Evolutionary conservation across 2,113 vertebrate genomes (phyloP).

Genomic region (Saguinus imperator): DNA sequence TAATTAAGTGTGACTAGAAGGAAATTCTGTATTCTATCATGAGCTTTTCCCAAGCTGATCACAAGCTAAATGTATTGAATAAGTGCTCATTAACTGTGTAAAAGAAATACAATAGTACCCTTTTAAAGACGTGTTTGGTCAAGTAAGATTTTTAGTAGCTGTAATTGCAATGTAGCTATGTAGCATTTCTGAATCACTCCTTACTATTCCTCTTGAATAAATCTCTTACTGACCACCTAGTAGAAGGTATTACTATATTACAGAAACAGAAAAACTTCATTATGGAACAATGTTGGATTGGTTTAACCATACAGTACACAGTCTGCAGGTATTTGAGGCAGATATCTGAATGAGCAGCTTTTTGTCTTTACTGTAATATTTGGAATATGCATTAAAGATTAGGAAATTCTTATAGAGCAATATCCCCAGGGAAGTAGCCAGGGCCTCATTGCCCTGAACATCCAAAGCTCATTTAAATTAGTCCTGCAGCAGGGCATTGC

Average conservation of each 20-base stretch:
- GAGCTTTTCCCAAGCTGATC: constrained; percentile 76
- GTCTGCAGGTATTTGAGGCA: constrained; percentile 75
- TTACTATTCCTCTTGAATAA: constrained; percentile 80
- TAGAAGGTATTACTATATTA: constrained; percentile 76
- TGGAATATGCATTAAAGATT: background rate
- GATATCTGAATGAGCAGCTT: constrained; percentile 70
- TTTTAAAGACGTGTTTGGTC: constrained; percentile 82
- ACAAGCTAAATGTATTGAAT: constrained; percentile 68
- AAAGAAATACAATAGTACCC: constrained; percentile 80
- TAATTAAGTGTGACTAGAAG: constrained; percentile 47
- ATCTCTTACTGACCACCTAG: constrained; percentile 72
- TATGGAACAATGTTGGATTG: constrained; percentile 77
- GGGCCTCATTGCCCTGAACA: background rate
- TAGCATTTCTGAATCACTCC: constrained; percentile 82
- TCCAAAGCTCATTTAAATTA: background rate
- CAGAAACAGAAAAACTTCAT: constrained; percentile 76
- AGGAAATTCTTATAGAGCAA: background rate
- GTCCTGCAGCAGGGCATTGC: background rate
- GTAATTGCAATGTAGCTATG: constrained; percentile 80
- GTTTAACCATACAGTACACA: constrained; percentile 74
- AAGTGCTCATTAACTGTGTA: constrained; percentile 76
- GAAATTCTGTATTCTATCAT: constrained; percentile 59
- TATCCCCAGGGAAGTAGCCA: background rate
- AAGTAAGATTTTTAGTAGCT: constrained; percentile 78
- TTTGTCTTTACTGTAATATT: constrained; percentile 53